Percentiles rank a stretch among this genome's conserved stretches.
Evolutionary conservation across 2,113 vertebrate species (phyloP).

Genomic region (Prietella phreatophila): DNA sequence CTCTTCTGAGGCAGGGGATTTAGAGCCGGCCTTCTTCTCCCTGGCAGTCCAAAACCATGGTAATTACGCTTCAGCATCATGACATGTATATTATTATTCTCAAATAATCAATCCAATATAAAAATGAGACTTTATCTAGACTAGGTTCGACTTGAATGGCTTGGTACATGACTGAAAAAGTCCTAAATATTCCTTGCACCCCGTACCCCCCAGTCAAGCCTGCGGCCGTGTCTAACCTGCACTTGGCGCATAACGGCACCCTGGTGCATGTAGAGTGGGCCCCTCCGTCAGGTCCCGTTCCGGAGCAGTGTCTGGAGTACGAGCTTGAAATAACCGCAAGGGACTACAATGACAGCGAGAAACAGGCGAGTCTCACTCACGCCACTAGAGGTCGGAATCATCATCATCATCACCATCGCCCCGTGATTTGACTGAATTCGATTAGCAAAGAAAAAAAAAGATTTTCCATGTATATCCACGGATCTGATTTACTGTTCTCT

Average conservation of each 20-base stretch:
- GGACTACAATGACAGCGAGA: constrained; percentile 15
- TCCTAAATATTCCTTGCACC: not conserved
- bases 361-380: constrained; percentile 18
- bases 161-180: not conserved
- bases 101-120: not conserved
- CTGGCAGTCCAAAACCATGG: constrained; percentile 82
- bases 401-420: not conserved
- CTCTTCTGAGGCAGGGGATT: constrained; percentile 54
- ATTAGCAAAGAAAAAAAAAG: not conserved
- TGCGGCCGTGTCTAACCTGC: constrained; percentile 61
- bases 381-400: not conserved
- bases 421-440: not conserved
- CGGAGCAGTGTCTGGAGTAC: constrained; percentile 77
- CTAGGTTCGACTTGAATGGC: not conserved
- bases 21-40: constrained; percentile 69
- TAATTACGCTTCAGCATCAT: constrained; percentile 51
- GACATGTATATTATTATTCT: not conserved
- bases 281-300: constrained; percentile 62
- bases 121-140: not conserved
- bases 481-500: not conserved
- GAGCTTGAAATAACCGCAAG: constrained; percentile 67
- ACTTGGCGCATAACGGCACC: constrained; percentile 31
- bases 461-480: not conserved
- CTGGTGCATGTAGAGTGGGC: constrained; percentile 71
- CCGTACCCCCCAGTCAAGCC: constrained; percentile 71